Conservation (phyloP, 1,140 invertebrate genomes). For the Armadillidium nasatum region DNA sequence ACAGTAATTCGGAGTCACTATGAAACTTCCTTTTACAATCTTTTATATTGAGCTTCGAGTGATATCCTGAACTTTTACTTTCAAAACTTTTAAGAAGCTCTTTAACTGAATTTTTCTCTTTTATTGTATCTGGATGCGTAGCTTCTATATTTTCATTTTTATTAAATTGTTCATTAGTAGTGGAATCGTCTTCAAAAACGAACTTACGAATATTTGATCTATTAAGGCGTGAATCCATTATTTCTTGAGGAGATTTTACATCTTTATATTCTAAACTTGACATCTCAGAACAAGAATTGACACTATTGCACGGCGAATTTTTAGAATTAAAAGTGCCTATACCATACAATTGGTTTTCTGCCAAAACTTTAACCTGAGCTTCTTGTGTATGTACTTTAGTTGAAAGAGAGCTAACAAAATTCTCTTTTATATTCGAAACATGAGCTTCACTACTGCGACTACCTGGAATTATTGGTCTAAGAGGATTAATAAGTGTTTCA, state of each 20-base stretch:
- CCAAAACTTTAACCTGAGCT: constrained; percentile 43
- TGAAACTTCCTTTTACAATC: constrained; percentile 51
- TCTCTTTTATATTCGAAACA: constrained; percentile 39
- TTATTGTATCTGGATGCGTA: constrained; percentile 5
- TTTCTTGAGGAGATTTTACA: constrained; percentile 42
- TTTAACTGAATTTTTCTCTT: constrained; percentile 52
- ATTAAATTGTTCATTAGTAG: constrained; percentile 1
- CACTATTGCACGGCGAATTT: not conserved
- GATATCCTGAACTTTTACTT: constrained; percentile 46
- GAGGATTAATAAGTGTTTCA: constrained; percentile 34
- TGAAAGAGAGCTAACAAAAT: constrained; percentile 40
- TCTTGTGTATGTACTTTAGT: constrained; percentile 43
- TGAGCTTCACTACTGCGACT: constrained; percentile 35
- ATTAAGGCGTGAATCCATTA: constrained; percentile 43
- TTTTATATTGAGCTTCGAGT: no score
- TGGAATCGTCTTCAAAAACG: constrained; percentile 42
- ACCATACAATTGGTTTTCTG: constrained; percentile 35
- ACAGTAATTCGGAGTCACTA: constrained; percentile 55
- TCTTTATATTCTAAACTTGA: constrained; percentile 37
- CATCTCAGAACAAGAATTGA: constrained; percentile 28
- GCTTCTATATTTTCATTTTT: constrained; percentile 11
- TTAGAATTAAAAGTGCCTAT: constrained; percentile 19
- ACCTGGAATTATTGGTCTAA: constrained; percentile 29
- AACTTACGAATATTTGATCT: constrained; percentile 44
- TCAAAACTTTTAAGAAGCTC: constrained; percentile 57